phyloP scores from a whole-genome alignment of 2,888 invertebrate species.

The Mactromeris polynyma region DNA sequence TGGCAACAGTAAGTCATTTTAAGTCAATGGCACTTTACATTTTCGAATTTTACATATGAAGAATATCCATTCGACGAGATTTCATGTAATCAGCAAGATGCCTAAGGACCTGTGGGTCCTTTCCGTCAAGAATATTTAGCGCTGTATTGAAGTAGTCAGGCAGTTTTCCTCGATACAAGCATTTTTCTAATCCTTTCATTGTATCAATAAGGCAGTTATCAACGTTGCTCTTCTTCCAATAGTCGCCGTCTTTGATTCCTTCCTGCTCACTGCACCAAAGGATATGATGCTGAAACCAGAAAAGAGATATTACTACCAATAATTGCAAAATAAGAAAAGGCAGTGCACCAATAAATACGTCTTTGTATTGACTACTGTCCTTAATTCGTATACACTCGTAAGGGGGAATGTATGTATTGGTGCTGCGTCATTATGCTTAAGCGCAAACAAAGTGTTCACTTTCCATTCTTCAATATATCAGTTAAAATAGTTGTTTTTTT shows the following conservation, averaged over 20 bases:
- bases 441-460: no score
- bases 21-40: no score
- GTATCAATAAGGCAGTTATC: conserved; percentile 37
- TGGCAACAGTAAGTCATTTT: no score
- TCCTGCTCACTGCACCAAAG: conserved; percentile 45
- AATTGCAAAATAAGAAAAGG: no score
- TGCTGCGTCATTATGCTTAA: no score
- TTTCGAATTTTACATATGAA: conserved; percentile 27
- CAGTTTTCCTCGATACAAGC: conserved; percentile 35
- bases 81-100: conserved; percentile 39
- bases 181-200: conserved; percentile 25
- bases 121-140: conserved; percentile 46
- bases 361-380: no score
- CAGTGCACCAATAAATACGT: no score
- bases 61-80: not conserved
- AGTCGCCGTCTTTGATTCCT: conserved; percentile 12
- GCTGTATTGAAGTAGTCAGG: conserved; percentile 52
- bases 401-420: no score
- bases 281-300: conserved; percentile 37
- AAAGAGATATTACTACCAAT: no score
- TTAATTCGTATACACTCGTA: no score
- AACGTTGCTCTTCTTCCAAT: conserved; percentile 48
- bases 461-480: no score
- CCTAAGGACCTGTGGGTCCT: conserved; percentile 26
- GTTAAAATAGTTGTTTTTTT: no score